Conservation (phyloP, 2,113 vertebrate genomes). For the Manacus vitellinus region DNA sequence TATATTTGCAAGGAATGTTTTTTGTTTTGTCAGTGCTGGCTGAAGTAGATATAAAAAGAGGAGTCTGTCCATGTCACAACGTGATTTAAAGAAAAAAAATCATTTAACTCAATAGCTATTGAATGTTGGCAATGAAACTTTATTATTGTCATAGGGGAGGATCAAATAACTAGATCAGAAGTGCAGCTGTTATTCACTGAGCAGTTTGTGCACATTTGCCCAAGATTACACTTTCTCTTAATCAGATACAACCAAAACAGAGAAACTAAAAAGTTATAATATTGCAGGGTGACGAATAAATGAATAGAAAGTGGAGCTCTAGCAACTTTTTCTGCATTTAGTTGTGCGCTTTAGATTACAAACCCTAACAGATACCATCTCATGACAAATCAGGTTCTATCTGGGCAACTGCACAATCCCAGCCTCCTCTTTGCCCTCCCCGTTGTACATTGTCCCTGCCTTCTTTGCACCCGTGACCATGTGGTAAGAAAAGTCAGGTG, state of each 20-base stretch:
- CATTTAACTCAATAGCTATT: not conserved
- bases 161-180: not conserved
- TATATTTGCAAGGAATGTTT: not conserved
- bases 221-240: not conserved
- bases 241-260: not conserved
- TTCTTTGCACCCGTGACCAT: not conserved
- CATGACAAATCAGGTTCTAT: not conserved
- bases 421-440: not conserved
- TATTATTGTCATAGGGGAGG: not conserved
- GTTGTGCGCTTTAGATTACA: not conserved
- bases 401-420: not conserved
- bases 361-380: not conserved
- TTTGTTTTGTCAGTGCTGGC: not conserved
- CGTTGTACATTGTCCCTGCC: not conserved
- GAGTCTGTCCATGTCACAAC: not conserved
- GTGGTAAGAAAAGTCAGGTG: not conserved
- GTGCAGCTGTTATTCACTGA: not conserved
- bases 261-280: not conserved
- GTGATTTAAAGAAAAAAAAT: not conserved
- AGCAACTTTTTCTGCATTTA: not conserved
- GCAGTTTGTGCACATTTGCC: not conserved
- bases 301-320: not conserved
- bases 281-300: not conserved
- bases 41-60: not conserved
- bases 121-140: not conserved